Evolutionary conservation across 2,888 invertebrate genomes (phyloP).

Genomic region (Melieria crassipennis): DNA sequence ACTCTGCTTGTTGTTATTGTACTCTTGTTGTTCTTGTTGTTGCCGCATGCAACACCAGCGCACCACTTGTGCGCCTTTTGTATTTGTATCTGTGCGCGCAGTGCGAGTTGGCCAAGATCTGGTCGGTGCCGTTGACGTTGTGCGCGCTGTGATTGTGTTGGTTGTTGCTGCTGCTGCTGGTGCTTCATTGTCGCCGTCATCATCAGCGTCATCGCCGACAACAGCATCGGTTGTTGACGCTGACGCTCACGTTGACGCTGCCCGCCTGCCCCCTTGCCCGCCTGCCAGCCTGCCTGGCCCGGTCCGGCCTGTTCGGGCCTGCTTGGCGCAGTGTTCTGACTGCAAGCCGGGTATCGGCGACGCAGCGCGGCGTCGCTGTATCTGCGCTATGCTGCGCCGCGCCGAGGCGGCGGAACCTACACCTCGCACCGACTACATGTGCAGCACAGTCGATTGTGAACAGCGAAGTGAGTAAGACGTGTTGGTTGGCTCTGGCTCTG

Average conservation of each 20-base stretch:
- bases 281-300: too few species aligned
- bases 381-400: constrained; percentile 13
- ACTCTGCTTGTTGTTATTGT: too few species aligned
- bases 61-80: too few species aligned
- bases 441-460: constrained; percentile 62
- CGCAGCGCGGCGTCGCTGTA: constrained; percentile 20
- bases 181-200: constrained; percentile 34
- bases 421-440: constrained; percentile 38
- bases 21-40: too few species aligned
- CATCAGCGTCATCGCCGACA: constrained; percentile 1
- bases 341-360: constrained; percentile 8
- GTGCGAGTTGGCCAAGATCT: constrained; percentile 9
- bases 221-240: neutral
- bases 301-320: too few species aligned
- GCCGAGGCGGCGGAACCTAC: constrained; percentile 45
- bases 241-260: neutral
- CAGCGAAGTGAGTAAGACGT: constrained; percentile 66
- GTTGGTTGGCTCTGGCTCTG: constrained; percentile 44
- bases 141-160: constrained; percentile 36
- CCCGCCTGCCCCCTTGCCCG: neutral
- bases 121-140: constrained; percentile 27
- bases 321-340: too few species aligned
- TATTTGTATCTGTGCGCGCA: too few species aligned
- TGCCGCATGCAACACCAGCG: too few species aligned
- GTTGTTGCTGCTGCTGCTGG: constrained; percentile 33